Evolutionary conservation across 92 coral and sea anemone genomes (phyloP).

Genomic region (Epizoanthus illoricatus): DNA sequence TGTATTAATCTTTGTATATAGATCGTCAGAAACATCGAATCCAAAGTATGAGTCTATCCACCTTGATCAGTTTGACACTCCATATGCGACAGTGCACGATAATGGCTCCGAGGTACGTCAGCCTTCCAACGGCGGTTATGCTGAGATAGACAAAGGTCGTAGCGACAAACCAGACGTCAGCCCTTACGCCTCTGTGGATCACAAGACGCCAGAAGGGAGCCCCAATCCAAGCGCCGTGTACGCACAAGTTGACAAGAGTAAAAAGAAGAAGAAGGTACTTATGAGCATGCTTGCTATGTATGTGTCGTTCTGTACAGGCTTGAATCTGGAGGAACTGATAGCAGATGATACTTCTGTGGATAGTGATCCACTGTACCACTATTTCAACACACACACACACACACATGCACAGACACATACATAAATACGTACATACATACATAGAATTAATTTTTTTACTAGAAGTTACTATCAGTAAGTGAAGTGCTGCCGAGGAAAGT

Average conservation of each 20-base stretch:
- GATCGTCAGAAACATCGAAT: not conserved
- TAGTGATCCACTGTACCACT: too few species aligned
- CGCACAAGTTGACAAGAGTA: conserved; percentile 24
- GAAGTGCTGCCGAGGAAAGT: too few species aligned
- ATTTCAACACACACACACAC: not conserved
- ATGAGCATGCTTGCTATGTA: not conserved
- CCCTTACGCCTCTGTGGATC: not conserved
- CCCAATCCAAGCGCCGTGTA: conserved; percentile 7
- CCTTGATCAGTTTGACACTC: conserved; percentile 2
- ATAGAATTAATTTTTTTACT: too few species aligned
- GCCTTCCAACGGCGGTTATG: not conserved
- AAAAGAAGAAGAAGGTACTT: conserved; percentile 25
- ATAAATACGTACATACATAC: not conserved
- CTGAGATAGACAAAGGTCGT: not conserved
- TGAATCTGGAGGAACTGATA: not conserved
- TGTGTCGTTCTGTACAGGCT: too few species aligned
- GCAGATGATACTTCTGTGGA: too few species aligned
- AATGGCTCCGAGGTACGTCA: not conserved
- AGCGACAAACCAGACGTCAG: not conserved
- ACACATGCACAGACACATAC: not conserved
- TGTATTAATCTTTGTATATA: not conserved
- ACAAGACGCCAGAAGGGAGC: conserved; percentile 1
- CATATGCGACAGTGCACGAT: not conserved
- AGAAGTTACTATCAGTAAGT: too few species aligned
- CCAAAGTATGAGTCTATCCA: conserved; percentile 21